Base-by-base conservation (phyloP, 2,797 vertebrate genomes). In the Hoplostethus mediterraneus region DNA sequence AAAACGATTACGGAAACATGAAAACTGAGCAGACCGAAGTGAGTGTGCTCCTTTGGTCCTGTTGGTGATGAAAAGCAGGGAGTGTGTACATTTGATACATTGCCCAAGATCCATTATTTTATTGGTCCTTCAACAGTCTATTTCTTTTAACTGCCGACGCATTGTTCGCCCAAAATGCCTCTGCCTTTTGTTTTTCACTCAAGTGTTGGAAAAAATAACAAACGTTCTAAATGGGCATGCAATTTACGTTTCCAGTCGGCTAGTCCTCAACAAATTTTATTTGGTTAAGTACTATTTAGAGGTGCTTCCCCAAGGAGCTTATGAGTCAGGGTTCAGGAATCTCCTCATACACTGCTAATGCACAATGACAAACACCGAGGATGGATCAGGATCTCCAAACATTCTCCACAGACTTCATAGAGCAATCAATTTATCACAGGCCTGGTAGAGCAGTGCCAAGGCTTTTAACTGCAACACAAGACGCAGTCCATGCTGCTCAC, bases 391-490 rank as follows among this genome's bases (percentile, higher is more conserved):
- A 84, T 85, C 84, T 89, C 78, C 76, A 86, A 85, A 81, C 90
- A 83, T 81, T 87, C 80, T 83, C 83, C 71, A 48, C 73, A 81
- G 73, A 73, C 83, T 79, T 84, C 84, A 73, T 66, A 63, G 44
- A 80, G 83, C 86, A 88, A 89, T 88, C 82, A 76, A 85, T 89
- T 87, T 62, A 91, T 90, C 80, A 86, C 75, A 83, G 83, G 78
- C 78, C 79, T 64, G 77, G 78, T 60, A 72, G 63, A 82, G 75
- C 60, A 3, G 69, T 71, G 80, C 86, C 85, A 90, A 84, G 77
- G 81, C 86, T 85, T 87, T 90, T 87, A 91, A 87, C 79, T 89
- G 83, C 88, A 91, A 83, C 74, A 79, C 80, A 89, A 90, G 81
- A 90, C 72, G 67, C 30, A 33, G 68, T 77, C 81, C 67, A 40